Base-by-base conservation (phyloP, 2,113 vertebrate species). In the Turnix velox region DNA sequence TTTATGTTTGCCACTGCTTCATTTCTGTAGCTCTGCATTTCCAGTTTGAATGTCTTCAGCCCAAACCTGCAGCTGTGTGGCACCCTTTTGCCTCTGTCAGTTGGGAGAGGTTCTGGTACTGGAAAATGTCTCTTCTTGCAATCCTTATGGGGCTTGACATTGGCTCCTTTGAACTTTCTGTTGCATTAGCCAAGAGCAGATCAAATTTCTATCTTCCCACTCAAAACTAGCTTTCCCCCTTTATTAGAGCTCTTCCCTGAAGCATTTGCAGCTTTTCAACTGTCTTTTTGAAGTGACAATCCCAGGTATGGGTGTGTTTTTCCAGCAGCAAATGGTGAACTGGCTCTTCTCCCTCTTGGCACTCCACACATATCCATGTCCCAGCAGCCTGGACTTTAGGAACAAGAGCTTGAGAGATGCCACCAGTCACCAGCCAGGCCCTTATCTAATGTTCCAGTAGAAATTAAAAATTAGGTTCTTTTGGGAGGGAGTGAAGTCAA, bases 281-380 rank as follows among this genome's bases (percentile, higher is more conserved):
- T 88, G 86, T 52, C 57, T 89, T 92, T 94, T 68, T 95, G 84
- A 91, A 89, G 84, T 69, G 28, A 84, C 69, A 91, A 87, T 12
- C 49, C 20, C 54, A 14, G 74, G 51, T 81, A 35, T 6, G n/a
- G 62, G 10, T 67, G 39, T 58, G 81, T 87, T 93, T 87, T 82
- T 93, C 81, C 74, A 91, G 49, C 37, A 78, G 74, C 66, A 89
- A 79, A 82, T 58, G 62, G 87, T 37, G 62, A 92, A 75, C 23
- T 19, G 58, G 33, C 69, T 52, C 8, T 54, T 91, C 69, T 81
- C 43, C 46, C 30, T 74, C 22, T 59, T 58, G 30, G 27, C 40
- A 48, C 3, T 24, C 54, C 16, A 18, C 31, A 33, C 10, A 20
- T 12, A 20, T 27, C 30, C 43, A 51, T 1, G 3, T 65, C 45